Base-by-base conservation (phyloP, 2,888 invertebrate species). In the Therioaphis trifolii region DNA sequence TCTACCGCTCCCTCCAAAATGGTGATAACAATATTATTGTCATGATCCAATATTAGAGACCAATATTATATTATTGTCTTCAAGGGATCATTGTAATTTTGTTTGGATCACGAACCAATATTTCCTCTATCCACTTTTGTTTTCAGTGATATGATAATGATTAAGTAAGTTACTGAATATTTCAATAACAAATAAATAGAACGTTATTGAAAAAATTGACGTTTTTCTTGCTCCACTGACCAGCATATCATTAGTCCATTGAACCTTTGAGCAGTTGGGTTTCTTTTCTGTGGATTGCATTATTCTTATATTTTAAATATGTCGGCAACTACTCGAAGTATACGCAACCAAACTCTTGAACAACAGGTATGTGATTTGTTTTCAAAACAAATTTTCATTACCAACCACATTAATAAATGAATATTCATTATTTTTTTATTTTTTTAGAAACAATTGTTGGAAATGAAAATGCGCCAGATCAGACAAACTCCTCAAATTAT, bases 401-500 rank as follows among this genome's bases (percentile, higher is more conserved):
- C 9, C 21, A 4, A 21, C 2, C 9, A 55, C 21, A 58, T 3
- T 55, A 0, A 63, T 29, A 55, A 35, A 76, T 66, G 4, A 55
- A 55, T 15, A 2, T 24, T 58, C 7, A 21, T 27, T 46, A 43
- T 27, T 66, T 52, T 52, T 9, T 12, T 21, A 7, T 68, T 63
- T 14, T 15, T 89, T 86, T 87, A 96, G 95, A 92, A 95, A 86
- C 95, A 95, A 89, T 88, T 96, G 86, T 93, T 96, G 92, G 95
- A 96, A 88, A 94, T 94, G 87, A 96, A 96, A 89, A 94, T 96
- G 92, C 93, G 94, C 87, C 94, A 95, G 87, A 96, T 96, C 88
- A 90, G 96, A 77, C 94, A 95, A 88, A 93, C 93, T 85, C 92
- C 94, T 75, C 95, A 95, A 49, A 94, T 96, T 93, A 93, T 96